phyloP scores from a whole-genome alignment of 2,888 invertebrate genomes.

The Lagria hirta region DNA sequence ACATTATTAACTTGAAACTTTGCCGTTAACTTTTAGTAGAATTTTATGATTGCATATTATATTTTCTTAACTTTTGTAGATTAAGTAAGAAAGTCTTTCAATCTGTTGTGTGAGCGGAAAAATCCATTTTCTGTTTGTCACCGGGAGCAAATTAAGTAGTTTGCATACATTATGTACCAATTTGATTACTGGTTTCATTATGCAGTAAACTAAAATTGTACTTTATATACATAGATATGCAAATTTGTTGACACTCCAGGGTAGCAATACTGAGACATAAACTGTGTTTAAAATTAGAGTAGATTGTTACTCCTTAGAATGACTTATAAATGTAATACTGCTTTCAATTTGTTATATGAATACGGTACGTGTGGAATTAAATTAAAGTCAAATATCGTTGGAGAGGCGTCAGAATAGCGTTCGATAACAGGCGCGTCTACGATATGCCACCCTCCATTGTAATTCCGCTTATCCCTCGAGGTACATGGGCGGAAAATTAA shows the following conservation, averaged over 20 bases:
- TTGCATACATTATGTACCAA: conserved; percentile 39
- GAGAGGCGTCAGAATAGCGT: conserved; percentile 36
- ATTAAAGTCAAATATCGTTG: conserved; percentile 44
- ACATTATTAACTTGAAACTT: no score
- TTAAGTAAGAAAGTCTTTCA: no score
- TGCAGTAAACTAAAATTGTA: conserved; percentile 37
- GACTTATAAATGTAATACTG: conserved; percentile 42
- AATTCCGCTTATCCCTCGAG: conserved; percentile 49
- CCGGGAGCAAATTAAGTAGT: conserved; percentile 35
- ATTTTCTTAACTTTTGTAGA: no score
- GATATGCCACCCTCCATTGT: conserved; percentile 45
- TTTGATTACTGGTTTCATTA: conserved; percentile 40
- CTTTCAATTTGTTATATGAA: conserved; percentile 45
- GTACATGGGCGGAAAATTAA: conserved; percentile 55
- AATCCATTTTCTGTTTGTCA: conserved; percentile 14
- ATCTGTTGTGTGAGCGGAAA: conserved; percentile 17
- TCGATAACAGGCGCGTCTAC: conserved; percentile 38
- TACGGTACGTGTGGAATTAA: conserved; percentile 42
- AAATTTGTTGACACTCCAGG: conserved; percentile 35
- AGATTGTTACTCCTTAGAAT: conserved; percentile 34
- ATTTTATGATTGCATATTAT: no score
- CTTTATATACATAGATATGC: conserved; percentile 45
- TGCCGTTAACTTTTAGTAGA: no score
- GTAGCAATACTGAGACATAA: conserved; percentile 19
- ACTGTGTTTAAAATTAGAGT: conserved; percentile 33